Base-by-base conservation (phyloP, 2,888 invertebrate genomes). In the Xanthorhoe designata region DNA sequence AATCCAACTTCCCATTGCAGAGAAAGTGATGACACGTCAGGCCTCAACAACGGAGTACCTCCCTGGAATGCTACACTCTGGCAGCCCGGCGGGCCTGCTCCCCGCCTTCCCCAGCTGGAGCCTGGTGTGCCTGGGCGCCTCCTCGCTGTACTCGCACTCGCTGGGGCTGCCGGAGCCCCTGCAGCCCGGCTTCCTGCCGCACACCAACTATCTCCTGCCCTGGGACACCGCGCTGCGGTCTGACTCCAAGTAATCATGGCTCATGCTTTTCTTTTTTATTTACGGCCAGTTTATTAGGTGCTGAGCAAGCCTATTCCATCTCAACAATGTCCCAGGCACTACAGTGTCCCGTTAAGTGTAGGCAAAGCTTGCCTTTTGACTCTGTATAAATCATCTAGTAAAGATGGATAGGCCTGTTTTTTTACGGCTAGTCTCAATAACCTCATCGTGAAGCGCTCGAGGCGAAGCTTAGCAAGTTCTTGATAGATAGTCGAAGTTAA, bases 101-200 rank as follows among this genome's bases (percentile, higher is more conserved):
- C 98, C 99, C 0, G 95, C 96, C 70, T 98, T 96, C 91, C 96
- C 98, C 0, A 98, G 97, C 76, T 99, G 98, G 98, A 96, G 97
- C 8, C 92, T 99, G 59, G 95, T 97, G 42, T 98, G 98, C 82
- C 94, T 99, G 7, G 99, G 99, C 0, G 96, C 98, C 0, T 97
- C 98, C 50, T 97, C 97, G 63, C 94, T 98, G 32, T 99, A 99
- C 90, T 97, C 97, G 55, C 98, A 98, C 85, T 96, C 96, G 84
- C 94, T 96, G 65, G 98, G 98, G 0, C 91, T 98, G 61, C 96
- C 97, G 58, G 98, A 99, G 83, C 94, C 95, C 67, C 94, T 96
- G 78, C 98, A 98, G 88, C 97, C 98, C 0, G 99, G 99, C 3
- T 97, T 99, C 88, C 93, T 98, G 64, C 95, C 96, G 55, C 97